phyloP scores from a whole-genome alignment of 2,797 vertebrate species.

The Takifugu ocellatus region DNA sequence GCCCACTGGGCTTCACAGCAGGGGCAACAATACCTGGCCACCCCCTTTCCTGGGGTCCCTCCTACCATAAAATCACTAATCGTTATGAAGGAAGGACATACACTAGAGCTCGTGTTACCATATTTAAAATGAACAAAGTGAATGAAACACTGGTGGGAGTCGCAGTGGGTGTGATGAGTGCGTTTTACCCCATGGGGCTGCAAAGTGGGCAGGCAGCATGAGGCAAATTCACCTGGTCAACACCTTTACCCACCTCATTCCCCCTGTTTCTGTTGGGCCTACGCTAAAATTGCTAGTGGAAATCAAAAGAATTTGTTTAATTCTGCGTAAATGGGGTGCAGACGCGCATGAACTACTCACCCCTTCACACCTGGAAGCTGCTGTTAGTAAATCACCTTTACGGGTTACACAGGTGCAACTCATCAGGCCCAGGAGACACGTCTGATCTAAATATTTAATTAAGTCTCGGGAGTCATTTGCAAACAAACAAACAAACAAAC shows the following conservation, averaged over 20 bases:
- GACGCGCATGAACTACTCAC: no score
- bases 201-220: not conserved
- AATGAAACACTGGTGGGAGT: not conserved
- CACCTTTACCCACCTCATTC: not conserved
- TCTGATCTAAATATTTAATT: no score
- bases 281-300: not conserved
- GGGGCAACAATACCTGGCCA: constrained; percentile 43
- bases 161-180: constrained; percentile 13
- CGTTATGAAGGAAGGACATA: constrained; percentile 1
- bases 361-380: no score
- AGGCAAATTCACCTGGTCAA: not conserved
- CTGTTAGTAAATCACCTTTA: no score
- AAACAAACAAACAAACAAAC: no score
- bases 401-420: no score
- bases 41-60: constrained; percentile 26
- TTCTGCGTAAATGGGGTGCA: no score
- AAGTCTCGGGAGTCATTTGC: no score
- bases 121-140: constrained; percentile 50
- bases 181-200: constrained; percentile 39
- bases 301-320: not conserved
- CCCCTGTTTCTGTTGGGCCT: not conserved
- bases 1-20: constrained; percentile 46
- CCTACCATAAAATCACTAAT: constrained; percentile 54
- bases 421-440: no score
- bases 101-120: constrained; percentile 50